Evolutionary conservation across 2,888 invertebrate genomes (phyloP), one percentile per base, ranked within the genome.

Genomic region (Volucella bombylans): DNA sequence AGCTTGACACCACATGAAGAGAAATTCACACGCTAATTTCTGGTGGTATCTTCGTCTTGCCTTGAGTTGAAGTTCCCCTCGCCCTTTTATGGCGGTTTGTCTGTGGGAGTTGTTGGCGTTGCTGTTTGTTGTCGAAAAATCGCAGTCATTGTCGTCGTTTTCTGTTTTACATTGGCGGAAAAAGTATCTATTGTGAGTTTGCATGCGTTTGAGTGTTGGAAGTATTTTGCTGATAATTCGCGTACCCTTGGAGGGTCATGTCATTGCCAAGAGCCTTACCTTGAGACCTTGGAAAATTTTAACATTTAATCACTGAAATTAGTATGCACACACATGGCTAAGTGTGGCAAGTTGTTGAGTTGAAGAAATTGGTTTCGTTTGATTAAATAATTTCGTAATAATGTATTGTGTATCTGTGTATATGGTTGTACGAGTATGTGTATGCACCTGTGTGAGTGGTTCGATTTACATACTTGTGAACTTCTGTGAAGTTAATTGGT

Each of bases 251-350:
- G 54, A 38, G 67, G 72, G 61, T 79, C 67, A 62, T 61, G 67
- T 61, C 79, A 79, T 79, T 72, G 72, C 54, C 72, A 67, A 73
- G 72, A 79, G 45, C 45, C 45, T 79, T 59, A 67, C 79, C 67
- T 49, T 67, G 72, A 38, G 52, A 65, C 65, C 78, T 78, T 71
- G 78, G 31, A 76, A 61, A 23, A 49, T 8, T 45, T n/a, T 12
- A 14, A 55, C 15, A 69, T 6, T 23, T 15, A 57, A 68, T 23
- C 38, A 9, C 14, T n/a, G n/a, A 23, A 54, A 52, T 31, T 31
- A 31, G 43, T 45, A 59, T 43, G 59, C 59, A 45, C 31, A 68
- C 50, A 39, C 49, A 39, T 50, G 64, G 49, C 11, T 62, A 11
- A 12, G 39, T 39, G 39, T 31, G 4, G 4, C 11, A 4, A n/a